Evolutionary conservation across 92 coral and sea anemone species (phyloP).

Genomic region (Parazoanthus darwini): DNA sequence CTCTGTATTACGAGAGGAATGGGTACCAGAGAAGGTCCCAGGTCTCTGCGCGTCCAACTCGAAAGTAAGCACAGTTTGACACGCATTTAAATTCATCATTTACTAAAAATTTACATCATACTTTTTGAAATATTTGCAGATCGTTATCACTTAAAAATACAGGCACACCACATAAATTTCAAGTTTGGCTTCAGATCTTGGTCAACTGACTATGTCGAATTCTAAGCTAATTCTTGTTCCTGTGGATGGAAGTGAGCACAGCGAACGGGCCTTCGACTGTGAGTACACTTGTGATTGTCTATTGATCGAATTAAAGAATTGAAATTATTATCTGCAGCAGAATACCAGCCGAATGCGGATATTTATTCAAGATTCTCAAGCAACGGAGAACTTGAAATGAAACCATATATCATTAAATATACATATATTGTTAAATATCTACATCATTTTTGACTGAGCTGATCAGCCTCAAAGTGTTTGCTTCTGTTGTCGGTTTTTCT

Average conservation of each 20-base stretch:
- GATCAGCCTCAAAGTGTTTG: too few species aligned
- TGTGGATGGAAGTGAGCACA: constrained; percentile 41
- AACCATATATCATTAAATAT: too few species aligned
- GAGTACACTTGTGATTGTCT: background rate
- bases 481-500: too few species aligned
- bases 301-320: too few species aligned
- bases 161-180: background rate
- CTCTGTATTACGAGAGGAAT: background rate
- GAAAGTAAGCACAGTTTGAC: background rate
- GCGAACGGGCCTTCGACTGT: constrained; percentile 31
- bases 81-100: background rate
- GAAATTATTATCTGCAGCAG: too few species aligned
- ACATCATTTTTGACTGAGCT: too few species aligned
- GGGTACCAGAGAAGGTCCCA: constrained; percentile 25
- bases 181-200: background rate
- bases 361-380: too few species aligned
- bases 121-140: too few species aligned
- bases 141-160: background rate
- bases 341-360: too few species aligned
- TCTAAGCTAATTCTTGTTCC: constrained; percentile 25
- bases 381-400: too few species aligned
- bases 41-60: background rate
- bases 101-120: too few species aligned
- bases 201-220: constrained; percentile 1
- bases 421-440: too few species aligned